phyloP scores from a whole-genome alignment of 2,113 vertebrate species.

The Chaetura pelagica region DNA sequence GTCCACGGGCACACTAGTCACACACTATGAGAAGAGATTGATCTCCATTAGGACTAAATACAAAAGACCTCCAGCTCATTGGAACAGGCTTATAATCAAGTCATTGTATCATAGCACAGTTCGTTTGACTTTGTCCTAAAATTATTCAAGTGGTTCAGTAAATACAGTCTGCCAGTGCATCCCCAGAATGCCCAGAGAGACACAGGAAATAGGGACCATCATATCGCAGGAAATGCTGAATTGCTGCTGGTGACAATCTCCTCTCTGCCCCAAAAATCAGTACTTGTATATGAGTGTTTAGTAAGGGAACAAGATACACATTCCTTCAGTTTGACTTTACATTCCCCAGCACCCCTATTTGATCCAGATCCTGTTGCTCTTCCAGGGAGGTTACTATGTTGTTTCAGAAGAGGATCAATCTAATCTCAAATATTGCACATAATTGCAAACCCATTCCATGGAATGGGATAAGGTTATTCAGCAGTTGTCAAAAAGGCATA shows the following conservation, averaged over 20 bases:
- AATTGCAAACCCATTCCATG: not conserved
- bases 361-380: slow-evolving; percentile 5
- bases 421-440: not conserved
- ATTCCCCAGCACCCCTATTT: not conserved
- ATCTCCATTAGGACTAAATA: not conserved
- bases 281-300: not conserved
- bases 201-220: not conserved
- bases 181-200: not conserved
- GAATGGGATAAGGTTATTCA: not conserved
- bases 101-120: not conserved
- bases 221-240: not conserved
- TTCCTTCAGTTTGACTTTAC: slow-evolving; percentile 9
- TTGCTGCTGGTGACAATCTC: not conserved
- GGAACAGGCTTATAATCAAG: not conserved
- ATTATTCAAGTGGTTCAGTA: not conserved
- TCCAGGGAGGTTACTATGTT: not conserved
- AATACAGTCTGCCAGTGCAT: not conserved
- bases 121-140: not conserved
- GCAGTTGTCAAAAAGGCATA: not conserved
- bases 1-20: not conserved
- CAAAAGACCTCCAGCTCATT: not conserved
- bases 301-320: slow-evolving; percentile 31
- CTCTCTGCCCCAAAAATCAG: not conserved
- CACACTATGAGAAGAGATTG: not conserved
- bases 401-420: not conserved